A percentile compares a stretch with the other conserved stretches of the same genome.
phyloP scores from a whole-genome alignment of 2,797 vertebrate genomes.

The Falco columbarius region DNA sequence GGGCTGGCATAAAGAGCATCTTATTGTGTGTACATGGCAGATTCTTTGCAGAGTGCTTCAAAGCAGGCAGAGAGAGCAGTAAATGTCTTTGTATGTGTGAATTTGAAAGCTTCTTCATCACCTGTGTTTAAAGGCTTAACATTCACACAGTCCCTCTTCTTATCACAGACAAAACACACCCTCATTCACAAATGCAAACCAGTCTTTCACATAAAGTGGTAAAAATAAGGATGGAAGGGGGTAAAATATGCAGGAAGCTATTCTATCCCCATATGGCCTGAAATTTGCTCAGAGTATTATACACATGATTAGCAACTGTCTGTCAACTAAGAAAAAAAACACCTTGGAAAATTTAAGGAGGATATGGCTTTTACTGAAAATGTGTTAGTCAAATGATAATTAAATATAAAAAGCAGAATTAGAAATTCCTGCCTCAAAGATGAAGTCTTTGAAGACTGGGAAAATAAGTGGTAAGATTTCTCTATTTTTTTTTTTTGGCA shows the following conservation, averaged over 20 bases:
- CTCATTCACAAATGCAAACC: slow-evolving; percentile 4
- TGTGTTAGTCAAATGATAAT: not conserved
- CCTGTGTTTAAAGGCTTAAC: not conserved
- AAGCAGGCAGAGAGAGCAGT: not conserved
- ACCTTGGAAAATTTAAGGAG: slow-evolving; percentile 10
- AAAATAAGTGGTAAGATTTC: not conserved
- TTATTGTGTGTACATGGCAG: not conserved
- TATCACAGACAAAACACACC: not conserved
- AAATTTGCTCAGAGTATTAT: slow-evolving; percentile 67
- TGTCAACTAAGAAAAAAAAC: slow-evolving; percentile 30
- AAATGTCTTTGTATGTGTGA: not conserved
- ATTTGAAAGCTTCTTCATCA: not conserved
- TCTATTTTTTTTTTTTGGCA: not conserved
- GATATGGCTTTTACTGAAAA: not conserved
- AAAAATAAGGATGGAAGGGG: not conserved
- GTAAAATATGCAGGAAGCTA: slow-evolving; percentile 57
- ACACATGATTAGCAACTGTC: slow-evolving; percentile 60
- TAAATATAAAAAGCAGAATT: not conserved
- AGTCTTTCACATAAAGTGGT: not conserved
- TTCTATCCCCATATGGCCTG: slow-evolving; percentile 60
- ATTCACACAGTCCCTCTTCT: not conserved
- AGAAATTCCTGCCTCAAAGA: not conserved
- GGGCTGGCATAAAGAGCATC: not conserved
- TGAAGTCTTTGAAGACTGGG: not conserved
- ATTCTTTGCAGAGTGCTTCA: not conserved